Percentiles rank a stretch among this genome's conserved stretches.
These are phyloP conservation scores for Drosophila atripex DNA, from an alignment of 2,888 invertebrate species.

Conservation along the genomic window DNA sequence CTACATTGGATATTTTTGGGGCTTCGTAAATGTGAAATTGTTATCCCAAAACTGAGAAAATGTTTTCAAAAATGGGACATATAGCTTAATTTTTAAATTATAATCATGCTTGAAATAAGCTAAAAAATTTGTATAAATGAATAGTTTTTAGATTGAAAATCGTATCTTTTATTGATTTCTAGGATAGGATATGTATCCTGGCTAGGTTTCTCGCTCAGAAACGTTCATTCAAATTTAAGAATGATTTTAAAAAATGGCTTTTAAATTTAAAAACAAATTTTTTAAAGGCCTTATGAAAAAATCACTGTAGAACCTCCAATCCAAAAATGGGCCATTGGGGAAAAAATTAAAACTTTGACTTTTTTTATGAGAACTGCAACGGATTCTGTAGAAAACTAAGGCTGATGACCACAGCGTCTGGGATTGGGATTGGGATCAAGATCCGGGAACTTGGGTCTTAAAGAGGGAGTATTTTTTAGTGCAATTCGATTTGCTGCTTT, in stretches of 20 bases:
- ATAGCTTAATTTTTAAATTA: neutral
- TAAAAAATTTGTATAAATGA: no score
- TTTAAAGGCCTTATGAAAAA: neutral
- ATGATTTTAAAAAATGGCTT: no score
- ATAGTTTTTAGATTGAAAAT: no score
- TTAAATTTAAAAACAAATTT: no score
- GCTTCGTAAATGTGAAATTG: neutral
- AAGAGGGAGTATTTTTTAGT: constrained; percentile 59
- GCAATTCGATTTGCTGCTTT: constrained; percentile 78
- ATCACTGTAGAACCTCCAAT: constrained; percentile 2
- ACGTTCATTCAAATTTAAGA: no score
- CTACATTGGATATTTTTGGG: constrained; percentile 20
- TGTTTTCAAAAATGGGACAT: neutral
- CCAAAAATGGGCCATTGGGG: constrained; percentile 3
- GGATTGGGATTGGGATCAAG: constrained; percentile 5
- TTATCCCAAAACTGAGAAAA: neutral
- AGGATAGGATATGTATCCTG: no score
- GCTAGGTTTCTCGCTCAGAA: no score
- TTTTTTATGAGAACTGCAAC: constrained; percentile 61
- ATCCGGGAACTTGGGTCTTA: constrained; percentile 1
- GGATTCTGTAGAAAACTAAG: constrained; percentile 70
- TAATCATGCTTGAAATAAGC: no score
- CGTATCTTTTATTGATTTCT: no score
- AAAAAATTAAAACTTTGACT: constrained; percentile 39
- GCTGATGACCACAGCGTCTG: constrained; percentile 68